Evolutionary conservation across 2,797 vertebrate species (phyloP), one percentile per base, ranked within the genome.

Genomic region (Cirrhinus molitorella): DNA sequence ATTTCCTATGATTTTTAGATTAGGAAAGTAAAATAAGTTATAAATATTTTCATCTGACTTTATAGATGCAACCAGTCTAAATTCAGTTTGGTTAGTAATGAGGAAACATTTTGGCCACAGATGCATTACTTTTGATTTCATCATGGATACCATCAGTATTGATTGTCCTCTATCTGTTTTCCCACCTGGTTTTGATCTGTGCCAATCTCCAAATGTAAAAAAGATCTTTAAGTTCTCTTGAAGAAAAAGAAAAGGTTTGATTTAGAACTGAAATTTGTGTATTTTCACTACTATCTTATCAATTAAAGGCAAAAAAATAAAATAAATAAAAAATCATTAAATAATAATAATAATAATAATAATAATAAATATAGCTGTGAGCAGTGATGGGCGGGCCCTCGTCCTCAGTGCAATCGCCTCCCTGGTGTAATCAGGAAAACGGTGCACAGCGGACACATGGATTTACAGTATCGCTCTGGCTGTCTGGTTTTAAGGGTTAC

Each of bases 91-190:
- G 13, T 70, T 25, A 45, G 3, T 45, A 47, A 70, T 16, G 1
- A 70, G 14, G 9, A 47, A 47, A 16, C 13, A 37, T 68, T 80
- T 68, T 68, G 31, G 2, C n/a, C 37, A 21, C 10, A 53, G 34
- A 80, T 1, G 1, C 17, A 80, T 55, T 80, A 19, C 78, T 68
- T 70, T 80, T 57, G n/a, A 70, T 80, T 80, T 70, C 34, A 80
- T 70, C 49, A 70, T 28, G 16, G n/a, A 57, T 57, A 28, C 78
- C 51, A 2, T 37, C 16, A 25, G 65, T 68, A 70, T 80, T 80
- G 51, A 80, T 28, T 57, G 66, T 57, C 51, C 74, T 77, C 37
- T 37, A 70, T 80, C 51, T 70, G 51, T n/a, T 70, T 57, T 40
- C 68, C 8, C 45, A 51, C 45, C 70, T 31, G 68, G 2, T 71